Percentiles rank a stretch among this genome's conserved stretches.
Conservation (phyloP, 2,888 invertebrate species). For the Harpalus rufipes region DNA sequence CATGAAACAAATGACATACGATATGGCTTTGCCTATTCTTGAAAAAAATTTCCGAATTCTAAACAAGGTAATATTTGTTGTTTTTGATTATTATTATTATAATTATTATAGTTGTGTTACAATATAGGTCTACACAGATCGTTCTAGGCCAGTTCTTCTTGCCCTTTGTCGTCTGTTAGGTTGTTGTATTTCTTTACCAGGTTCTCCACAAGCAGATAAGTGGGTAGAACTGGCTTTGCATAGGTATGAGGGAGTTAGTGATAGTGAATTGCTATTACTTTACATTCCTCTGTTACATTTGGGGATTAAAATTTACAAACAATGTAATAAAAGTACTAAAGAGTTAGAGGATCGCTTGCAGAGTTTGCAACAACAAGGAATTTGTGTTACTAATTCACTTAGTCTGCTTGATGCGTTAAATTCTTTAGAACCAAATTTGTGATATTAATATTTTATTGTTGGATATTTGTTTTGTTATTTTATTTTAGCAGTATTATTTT, state of each 20-base stretch:
- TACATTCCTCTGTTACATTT: conserved; percentile 85
- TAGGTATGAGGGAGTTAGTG: conserved; percentile 85
- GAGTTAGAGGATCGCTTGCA: conserved; percentile 81
- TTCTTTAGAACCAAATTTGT: conserved; percentile 76
- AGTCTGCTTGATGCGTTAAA: conserved; percentile 84
- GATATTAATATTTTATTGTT: conserved; percentile 33
- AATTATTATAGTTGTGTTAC: background rate
- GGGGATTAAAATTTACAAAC: conserved; percentile 84
- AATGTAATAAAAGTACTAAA: conserved; percentile 82
- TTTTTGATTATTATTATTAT: background rate
- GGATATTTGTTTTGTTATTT: conserved; percentile 34
- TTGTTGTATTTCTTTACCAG: conserved; percentile 77
- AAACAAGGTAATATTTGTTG: conserved; percentile 77
- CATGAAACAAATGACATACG: conserved; percentile 81
- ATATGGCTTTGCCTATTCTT: conserved; percentile 81
- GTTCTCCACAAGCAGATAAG: conserved; percentile 81
- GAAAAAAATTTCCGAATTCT: conserved; percentile 85
- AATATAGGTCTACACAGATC: conserved; percentile 82
- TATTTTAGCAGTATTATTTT: conserved; percentile 21
- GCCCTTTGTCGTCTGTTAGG: conserved; percentile 85
- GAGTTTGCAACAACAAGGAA: conserved; percentile 83
- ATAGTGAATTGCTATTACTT: conserved; percentile 83
- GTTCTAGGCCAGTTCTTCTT: conserved; percentile 83
- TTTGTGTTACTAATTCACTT: conserved; percentile 82
- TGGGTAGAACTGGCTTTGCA: conserved; percentile 86